phyloP scores from a whole-genome alignment of 2,888 invertebrate genomes.

The Byasa hedistus region DNA sequence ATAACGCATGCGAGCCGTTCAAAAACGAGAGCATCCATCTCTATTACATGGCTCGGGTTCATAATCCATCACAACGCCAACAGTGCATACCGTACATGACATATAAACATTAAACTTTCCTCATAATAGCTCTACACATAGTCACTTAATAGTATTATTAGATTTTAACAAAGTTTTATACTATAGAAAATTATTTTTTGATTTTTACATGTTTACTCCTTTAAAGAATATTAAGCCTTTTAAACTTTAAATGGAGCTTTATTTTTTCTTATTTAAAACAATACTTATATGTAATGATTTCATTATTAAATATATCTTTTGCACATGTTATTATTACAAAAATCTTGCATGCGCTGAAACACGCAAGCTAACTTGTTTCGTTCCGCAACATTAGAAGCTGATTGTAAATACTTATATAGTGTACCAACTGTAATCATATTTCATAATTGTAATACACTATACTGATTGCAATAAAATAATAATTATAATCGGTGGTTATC shows the following conservation, averaged over 20 bases:
- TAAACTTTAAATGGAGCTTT: too few relatives aligned
- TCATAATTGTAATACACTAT: background rate
- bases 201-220: too few relatives aligned
- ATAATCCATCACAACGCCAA: background rate
- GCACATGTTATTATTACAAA: background rate
- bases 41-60: slow-evolving; percentile 11
- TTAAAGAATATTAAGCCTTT: too few relatives aligned
- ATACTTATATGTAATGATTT: too few relatives aligned
- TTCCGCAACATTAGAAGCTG: slow-evolving; percentile 13
- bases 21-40: slow-evolving; percentile 10
- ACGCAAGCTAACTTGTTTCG: background rate
- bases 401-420: slow-evolving; percentile 6
- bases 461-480: background rate
- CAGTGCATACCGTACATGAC: background rate
- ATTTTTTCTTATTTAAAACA: too few relatives aligned
- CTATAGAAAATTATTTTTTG: too few relatives aligned
- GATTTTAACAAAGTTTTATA: too few relatives aligned
- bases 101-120: background rate
- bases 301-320: background rate
- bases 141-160: too few relatives aligned
- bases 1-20: slow-evolving; percentile 1
- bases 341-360: background rate
- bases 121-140: background rate
- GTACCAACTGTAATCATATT: background rate
- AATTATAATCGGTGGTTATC: background rate